A percentile compares a stretch with the other conserved stretches of the same genome.
phyloP scores from a whole-genome alignment of 2,888 invertebrate genomes.

The Choristoneura rosaceana region DNA sequence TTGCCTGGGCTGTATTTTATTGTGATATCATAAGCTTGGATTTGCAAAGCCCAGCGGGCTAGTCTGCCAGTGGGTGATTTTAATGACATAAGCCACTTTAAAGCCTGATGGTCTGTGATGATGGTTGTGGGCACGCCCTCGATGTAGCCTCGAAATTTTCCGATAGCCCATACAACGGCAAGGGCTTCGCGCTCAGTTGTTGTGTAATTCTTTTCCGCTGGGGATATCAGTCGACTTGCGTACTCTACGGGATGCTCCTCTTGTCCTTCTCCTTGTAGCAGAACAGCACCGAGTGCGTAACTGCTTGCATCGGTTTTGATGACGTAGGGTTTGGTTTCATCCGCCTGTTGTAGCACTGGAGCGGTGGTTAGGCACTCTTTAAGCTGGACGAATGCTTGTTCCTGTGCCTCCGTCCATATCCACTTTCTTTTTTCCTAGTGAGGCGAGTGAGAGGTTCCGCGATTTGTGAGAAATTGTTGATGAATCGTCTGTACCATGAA shows the following conservation, averaged over 20 bases:
- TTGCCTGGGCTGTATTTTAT: slow-evolving; percentile 61
- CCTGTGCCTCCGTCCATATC: slow-evolving; percentile 17
- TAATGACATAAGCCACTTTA: slow-evolving; percentile 62
- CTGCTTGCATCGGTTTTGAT: slow-evolving; percentile 52
- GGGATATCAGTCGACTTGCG: slow-evolving; percentile 43
- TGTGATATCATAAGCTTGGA: slow-evolving; percentile 61
- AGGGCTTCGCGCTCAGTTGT: slow-evolving; percentile 59
- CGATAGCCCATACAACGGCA: slow-evolving; percentile 42
- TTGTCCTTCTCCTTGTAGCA: slow-evolving; percentile 50
- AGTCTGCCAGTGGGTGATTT: slow-evolving; percentile 43
- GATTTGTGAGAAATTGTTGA: slow-evolving; percentile 47
- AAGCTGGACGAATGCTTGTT: background rate
- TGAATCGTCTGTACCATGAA: slow-evolving; percentile 53
- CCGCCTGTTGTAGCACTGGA: slow-evolving; percentile 46
- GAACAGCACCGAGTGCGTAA: slow-evolving; percentile 51
- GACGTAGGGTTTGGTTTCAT: slow-evolving; percentile 39
- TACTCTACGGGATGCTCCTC: slow-evolving; percentile 50
- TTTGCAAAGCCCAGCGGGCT: slow-evolving; percentile 64
- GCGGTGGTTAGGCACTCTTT: background rate
- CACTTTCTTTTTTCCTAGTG: slow-evolving; percentile 37
- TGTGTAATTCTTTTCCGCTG: slow-evolving; percentile 56
- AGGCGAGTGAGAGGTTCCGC: slow-evolving; percentile 47
- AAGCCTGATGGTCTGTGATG: slow-evolving; percentile 67
- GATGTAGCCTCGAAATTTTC: slow-evolving; percentile 52
- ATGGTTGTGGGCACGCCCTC: slow-evolving; percentile 54